phyloP scores from a whole-genome alignment of 2,113 vertebrate species.

The Centropus unirufus region DNA sequence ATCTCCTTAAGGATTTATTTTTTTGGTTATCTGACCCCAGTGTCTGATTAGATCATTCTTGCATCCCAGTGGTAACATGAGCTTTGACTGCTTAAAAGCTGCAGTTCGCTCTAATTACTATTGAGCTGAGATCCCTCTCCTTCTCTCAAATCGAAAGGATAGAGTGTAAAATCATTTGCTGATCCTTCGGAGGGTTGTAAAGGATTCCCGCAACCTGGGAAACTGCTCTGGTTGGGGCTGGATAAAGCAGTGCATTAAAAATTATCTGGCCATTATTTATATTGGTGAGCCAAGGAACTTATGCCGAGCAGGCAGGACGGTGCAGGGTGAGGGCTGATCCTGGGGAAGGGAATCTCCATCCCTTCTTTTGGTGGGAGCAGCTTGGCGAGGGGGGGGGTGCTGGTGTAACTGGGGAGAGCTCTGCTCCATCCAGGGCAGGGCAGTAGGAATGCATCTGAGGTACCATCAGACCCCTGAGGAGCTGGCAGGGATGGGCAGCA shows the following conservation, averaged over 20 bases:
- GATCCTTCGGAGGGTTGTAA: not conserved
- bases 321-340: not conserved
- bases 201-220: not conserved
- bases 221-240: not conserved
- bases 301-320: not conserved
- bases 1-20: not conserved
- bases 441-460: too few relatives aligned
- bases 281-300: not conserved
- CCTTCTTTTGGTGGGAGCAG: fast-evolving
- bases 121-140: not conserved
- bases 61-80: not conserved
- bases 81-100: constrained; percentile 20
- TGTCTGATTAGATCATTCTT: constrained; percentile 27
- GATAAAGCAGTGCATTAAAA: not conserved
- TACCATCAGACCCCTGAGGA: too few relatives aligned
- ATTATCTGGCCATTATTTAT: fast-evolving
- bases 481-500: not conserved
- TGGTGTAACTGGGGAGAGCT: not conserved
- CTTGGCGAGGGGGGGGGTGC: too few relatives aligned
- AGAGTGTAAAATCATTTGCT: not conserved
- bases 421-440: not conserved
- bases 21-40: not conserved
- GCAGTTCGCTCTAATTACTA: constrained; percentile 24
- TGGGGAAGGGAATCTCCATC: not conserved
- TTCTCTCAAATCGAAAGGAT: not conserved